A percentile compares a stretch with the other conserved stretches of the same genome.
phyloP scores from a whole-genome alignment of 1,140 invertebrate genomes.

The Pinna nobilis region DNA sequence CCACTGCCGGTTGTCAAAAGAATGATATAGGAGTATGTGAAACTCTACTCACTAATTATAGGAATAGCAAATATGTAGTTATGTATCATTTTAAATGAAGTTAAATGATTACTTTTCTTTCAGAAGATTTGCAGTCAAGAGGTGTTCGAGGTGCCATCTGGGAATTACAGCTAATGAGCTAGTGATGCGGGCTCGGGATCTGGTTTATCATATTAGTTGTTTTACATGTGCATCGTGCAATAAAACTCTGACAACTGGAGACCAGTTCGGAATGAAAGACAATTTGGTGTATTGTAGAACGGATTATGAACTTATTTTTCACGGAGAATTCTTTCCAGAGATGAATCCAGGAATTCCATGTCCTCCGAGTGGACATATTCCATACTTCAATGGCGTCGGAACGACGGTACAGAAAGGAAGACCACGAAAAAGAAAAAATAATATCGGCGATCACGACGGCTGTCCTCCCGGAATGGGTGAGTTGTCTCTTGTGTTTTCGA shows the following conservation, averaged over 20 bases:
- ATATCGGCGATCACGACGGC: slow-evolving; percentile 46
- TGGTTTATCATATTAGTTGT: slow-evolving; percentile 75
- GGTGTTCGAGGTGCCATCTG: slow-evolving; percentile 88
- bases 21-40: no score
- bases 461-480: slow-evolving; percentile 55
- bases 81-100: neutral
- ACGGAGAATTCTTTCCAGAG: slow-evolving; percentile 58
- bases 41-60: no score
- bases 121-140: slow-evolving; percentile 78
- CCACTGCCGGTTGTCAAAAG: no score
- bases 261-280: slow-evolving; percentile 85
- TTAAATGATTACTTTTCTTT: slow-evolving; percentile 25
- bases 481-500: slow-evolving; percentile 5
- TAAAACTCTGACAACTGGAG: slow-evolving; percentile 79
- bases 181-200: slow-evolving; percentile 73
- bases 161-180: slow-evolving; percentile 90
- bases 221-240: slow-evolving; percentile 81
- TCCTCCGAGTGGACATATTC: slow-evolving; percentile 58
- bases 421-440: slow-evolving; percentile 85
- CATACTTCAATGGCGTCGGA: slow-evolving; percentile 83
- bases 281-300: slow-evolving; percentile 75
- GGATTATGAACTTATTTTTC: slow-evolving; percentile 74
- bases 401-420: slow-evolving; percentile 84
- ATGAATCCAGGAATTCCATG: slow-evolving; percentile 51
- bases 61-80: no score